Evolutionary conservation across 1,140 invertebrate species (phyloP), one percentile per base, ranked within the genome.

Genomic region (Macrobrachium nipponense): DNA sequence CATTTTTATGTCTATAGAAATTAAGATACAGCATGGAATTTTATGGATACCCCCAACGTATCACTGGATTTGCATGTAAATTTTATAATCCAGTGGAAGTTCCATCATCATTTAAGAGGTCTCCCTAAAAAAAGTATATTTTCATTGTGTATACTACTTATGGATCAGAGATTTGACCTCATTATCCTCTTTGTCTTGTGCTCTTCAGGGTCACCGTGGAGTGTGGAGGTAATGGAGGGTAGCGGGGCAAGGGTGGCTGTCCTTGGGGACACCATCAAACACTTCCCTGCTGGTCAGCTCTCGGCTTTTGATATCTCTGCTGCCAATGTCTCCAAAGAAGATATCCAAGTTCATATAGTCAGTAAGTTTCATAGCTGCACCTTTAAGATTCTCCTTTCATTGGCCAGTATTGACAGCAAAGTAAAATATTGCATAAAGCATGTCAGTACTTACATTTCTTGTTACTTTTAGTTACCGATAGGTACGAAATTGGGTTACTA

Each of bases 281-380:
- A 98, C 90, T 96, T 98, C 88, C 95, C 96, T 86, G 96, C 96
- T 87, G 95, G 96, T 90, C 94, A 95, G 90, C 94, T 95, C 88
- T 95, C 96, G 86, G 93, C 95, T 90, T 98, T 98, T 92, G 96
- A 98, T 90, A 94, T 98, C 85, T 93, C 92, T 79, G 93, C 94
- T 73, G 91, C 93, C 79, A 94, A 93, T 61, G 95, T 95, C 89
- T 94, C 93, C 80, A 93, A 93, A 87, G 93, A 93, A 88, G 93
- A 94, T 91, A 91, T 94, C 89, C 92, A 92, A 90, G 92, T 93
- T 89, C 91, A 91, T 86, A 91, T 93, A 80, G 90, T 92, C 80
- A 92, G 87, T 87, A 77, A 87, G 85, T 87, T 2, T n/a, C 11
- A 12, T 66, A 81, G 10, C 11, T 1, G 17, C 6, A 12, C 20